These are phyloP conservation scores for Sylvietta virens DNA, from an alignment of 2,113 vertebrate species.

Conservation along the genomic window DNA sequence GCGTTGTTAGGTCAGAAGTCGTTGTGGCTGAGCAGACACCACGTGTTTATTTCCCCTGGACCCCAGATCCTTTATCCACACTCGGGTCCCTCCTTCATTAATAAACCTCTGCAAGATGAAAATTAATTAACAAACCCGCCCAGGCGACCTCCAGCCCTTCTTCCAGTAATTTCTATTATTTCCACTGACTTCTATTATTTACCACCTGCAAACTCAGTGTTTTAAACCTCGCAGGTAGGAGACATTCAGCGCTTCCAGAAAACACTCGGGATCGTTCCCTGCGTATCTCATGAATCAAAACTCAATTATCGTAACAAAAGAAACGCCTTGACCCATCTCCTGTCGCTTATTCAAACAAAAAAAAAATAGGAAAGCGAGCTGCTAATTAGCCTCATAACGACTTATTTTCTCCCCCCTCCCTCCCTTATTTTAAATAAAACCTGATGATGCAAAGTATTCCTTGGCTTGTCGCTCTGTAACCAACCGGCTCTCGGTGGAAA, in stretches of 20 bases:
- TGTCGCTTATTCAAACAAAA: conserved; percentile 30
- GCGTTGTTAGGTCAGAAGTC: rapidly evolving
- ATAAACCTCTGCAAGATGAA: not conserved
- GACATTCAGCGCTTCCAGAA: not conserved
- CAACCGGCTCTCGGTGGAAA: conserved; percentile 63
- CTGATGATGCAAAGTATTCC: conserved; percentile 66
- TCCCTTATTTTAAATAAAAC: conserved; percentile 66
- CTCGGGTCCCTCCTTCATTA: not conserved
- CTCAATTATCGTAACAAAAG: not conserved
- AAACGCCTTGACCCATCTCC: not conserved
- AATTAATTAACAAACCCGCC: not conserved
- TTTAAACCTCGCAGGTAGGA: not conserved
- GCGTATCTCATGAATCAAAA: not conserved
- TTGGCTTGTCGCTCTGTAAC: conserved; percentile 56
- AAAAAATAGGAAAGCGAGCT: not conserved
- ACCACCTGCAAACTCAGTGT: not conserved
- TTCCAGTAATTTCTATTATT: not conserved
- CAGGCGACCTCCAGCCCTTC: not conserved
- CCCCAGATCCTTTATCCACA: not conserved
- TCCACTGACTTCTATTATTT: not conserved
- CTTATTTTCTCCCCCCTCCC: conserved; percentile 29
- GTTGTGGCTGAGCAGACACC: not conserved
- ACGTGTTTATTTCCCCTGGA: rapidly evolving
- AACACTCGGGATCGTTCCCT: not conserved
- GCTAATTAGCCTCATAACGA: conserved; percentile 46